Evolutionary conservation across 2,888 invertebrate species (phyloP).

Genomic region (Drosophila acutilabella): DNA sequence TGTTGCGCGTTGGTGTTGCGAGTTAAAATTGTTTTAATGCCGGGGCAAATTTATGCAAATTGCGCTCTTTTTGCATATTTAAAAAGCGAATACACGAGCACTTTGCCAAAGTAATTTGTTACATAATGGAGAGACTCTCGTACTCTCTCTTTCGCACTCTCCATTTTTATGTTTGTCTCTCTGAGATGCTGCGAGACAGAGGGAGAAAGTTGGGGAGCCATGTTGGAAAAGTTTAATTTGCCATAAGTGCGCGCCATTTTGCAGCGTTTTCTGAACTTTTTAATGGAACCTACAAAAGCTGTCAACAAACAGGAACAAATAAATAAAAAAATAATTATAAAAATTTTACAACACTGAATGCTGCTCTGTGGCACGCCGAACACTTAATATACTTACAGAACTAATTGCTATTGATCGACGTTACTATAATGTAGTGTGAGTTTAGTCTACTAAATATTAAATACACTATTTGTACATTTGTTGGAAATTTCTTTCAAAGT

Average conservation of each 20-base stretch:
- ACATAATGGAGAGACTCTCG: conserved; percentile 69
- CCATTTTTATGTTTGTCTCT: not conserved
- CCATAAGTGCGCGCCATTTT: conserved; percentile 82
- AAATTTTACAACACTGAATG: not conserved
- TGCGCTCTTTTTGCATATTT: conserved; percentile 85
- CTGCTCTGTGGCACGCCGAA: not conserved
- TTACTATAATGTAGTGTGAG: too few species aligned
- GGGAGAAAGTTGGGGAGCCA: conserved; percentile 48
- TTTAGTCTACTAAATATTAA: too few species aligned
- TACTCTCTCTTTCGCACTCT: not conserved
- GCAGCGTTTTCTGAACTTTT: conserved; percentile 76
- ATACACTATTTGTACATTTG: too few species aligned
- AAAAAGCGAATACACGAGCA: conserved; percentile 85
- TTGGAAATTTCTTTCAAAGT: too few species aligned
- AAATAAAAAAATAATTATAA: not conserved
- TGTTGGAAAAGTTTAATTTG: conserved; percentile 82
- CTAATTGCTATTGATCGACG: too few species aligned
- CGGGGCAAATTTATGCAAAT: conserved; percentile 85
- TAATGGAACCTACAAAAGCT: conserved; percentile 67
- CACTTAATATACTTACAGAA: not conserved
- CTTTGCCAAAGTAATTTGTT: conserved; percentile 84
- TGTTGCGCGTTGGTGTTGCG: conserved; percentile 72
- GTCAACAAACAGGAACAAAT: conserved; percentile 33
- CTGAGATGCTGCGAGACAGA: conserved; percentile 49
- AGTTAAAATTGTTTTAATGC: conserved; percentile 85